Evolutionary conservation across 1,140 invertebrate genomes (phyloP).

Genomic region (Drosophila virilis): DNA sequence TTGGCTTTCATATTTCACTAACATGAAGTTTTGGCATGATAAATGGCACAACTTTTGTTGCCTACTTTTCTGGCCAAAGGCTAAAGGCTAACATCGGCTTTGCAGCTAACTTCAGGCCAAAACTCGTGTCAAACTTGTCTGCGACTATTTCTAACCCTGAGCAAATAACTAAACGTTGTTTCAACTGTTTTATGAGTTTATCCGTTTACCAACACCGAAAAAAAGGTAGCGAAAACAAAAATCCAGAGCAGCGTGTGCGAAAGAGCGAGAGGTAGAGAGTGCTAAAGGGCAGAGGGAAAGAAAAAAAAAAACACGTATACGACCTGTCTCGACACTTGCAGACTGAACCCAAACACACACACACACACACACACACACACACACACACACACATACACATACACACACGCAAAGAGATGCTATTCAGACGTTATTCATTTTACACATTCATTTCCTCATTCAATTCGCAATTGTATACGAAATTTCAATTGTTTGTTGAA

Average conservation of each 20-base stretch:
- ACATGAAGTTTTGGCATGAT: slow-evolving; percentile 4
- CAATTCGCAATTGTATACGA: slow-evolving; percentile 83
- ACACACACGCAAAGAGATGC: slow-evolving; percentile 51
- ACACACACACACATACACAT: slow-evolving; percentile 14
- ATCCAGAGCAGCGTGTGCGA: background rate
- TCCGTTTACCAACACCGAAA: slow-evolving; percentile 66
- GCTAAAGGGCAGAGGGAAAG: slow-evolving; percentile 45
- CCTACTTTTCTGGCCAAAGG: slow-evolving; percentile 53
- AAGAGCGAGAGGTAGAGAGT: slow-evolving; percentile 11
- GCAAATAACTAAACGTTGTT: slow-evolving; percentile 66
- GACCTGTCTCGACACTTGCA: slow-evolving; percentile 80
- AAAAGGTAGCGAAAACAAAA: slow-evolving; percentile 41
- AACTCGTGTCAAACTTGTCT: slow-evolving; percentile 1
- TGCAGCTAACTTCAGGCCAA: background rate
- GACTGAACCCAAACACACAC: slow-evolving; percentile 39
- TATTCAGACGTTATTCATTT: slow-evolving; percentile 82
- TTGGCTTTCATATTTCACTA: background rate
- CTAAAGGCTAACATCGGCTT: background rate
- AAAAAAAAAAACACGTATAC: slow-evolving; percentile 70
- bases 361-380: slow-evolving; percentile 2
- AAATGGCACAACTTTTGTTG: slow-evolving; percentile 47
- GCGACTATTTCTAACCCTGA: slow-evolving; percentile 29
- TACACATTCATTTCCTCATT: slow-evolving; percentile 83
- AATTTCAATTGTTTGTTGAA: slow-evolving; percentile 82
- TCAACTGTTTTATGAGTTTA: slow-evolving; percentile 69